Evolutionary conservation across 2,888 invertebrate species (phyloP), one percentile per base, ranked within the genome.

Genomic region (Aethes cnicana): DNA sequence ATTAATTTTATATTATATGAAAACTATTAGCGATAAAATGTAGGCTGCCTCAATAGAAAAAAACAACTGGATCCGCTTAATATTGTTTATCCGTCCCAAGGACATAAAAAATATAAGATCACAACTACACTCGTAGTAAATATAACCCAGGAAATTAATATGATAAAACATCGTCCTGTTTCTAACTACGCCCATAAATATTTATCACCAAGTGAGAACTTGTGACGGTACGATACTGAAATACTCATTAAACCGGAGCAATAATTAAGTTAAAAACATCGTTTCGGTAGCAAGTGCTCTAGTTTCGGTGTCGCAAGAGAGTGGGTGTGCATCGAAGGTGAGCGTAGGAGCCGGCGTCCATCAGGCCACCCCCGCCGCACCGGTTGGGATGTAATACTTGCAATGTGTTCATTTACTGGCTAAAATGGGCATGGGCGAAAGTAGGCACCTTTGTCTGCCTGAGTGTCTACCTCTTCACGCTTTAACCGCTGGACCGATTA

Each of bases 291-390:
- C 76, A 69, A 79, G 70, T 81, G 84, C 79, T 84, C 85, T 64
- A 84, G 83, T 79, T 85, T 67, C 69, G 69, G 72, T 84, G 84
- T 79, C 79, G 84, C 76, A 84, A 84, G 73, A 43, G 57, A 56
- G 84, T 84, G 77, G 84, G 84, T 75, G 84, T 78, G 69, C 72
- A 70, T 69, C 72, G 77, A 73, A 66, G 66, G 67, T 64, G 68
- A 73, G 83, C 81, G 84, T 83, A 81, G 84, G 83, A 77, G 81
- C 78, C 62, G 70, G 65, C 76, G 70, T 75, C 79, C 73, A 77
- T 77, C 81, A 75, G 70, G 25, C 77, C 78, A 73, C 78, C 75
- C 74, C 78, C 81, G 75, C 67, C 66, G 54, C 57, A 59, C 65
- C 54, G 58, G 60, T 59, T 65, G 65, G 44, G 44, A 52, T 46